phyloP scores from a whole-genome alignment of 2,113 vertebrate species.

The Cyprinus carpio region DNA sequence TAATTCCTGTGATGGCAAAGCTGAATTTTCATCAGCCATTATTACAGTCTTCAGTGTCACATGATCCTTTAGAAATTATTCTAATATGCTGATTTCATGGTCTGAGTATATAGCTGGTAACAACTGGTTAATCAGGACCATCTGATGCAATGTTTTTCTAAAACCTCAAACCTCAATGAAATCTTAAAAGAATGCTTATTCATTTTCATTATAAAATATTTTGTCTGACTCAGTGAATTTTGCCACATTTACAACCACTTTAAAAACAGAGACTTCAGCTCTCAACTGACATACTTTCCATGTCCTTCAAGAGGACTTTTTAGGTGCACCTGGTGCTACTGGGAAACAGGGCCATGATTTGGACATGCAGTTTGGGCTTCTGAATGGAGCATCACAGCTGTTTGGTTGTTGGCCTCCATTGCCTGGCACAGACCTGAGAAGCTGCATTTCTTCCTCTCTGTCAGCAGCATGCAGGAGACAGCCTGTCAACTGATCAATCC shows the following conservation, averaged over 20 bases:
- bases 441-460: constrained; percentile 53
- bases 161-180: neutral
- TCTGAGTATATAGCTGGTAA: neutral
- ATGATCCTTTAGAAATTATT: no score
- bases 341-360: constrained; percentile 64
- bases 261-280: constrained; percentile 23
- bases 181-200: neutral
- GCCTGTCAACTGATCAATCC: constrained; percentile 59
- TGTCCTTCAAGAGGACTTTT: constrained; percentile 64
- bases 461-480: constrained; percentile 61
- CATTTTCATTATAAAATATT: constrained; percentile 14
- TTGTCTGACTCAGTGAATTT: neutral
- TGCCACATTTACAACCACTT: neutral
- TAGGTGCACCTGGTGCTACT: constrained; percentile 72
- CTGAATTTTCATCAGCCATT: no score
- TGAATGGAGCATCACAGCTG: constrained; percentile 77
- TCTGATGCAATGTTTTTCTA: neutral
- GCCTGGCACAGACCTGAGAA: constrained; percentile 64
- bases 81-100: no score
- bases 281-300: constrained; percentile 19
- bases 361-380: constrained; percentile 64
- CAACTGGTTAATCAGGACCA: constrained; percentile 4
- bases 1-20: no score
- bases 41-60: no score
- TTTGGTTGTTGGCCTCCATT: constrained; percentile 65